phyloP scores from a whole-genome alignment of 2,797 vertebrate species.

The Meda fulgida region DNA sequence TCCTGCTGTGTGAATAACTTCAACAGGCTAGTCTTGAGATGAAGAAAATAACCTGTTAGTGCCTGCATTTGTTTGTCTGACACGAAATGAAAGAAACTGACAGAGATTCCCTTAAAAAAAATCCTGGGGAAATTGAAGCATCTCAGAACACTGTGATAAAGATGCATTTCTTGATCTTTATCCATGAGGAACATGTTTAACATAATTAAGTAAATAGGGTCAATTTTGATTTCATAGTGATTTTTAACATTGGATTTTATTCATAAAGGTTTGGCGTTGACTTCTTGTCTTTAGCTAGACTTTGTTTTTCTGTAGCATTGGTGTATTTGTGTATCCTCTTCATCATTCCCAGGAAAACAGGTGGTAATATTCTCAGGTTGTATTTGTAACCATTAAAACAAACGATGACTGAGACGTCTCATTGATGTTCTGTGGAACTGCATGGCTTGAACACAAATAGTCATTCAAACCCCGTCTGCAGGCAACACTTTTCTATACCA shows the following conservation, averaged over 20 bases:
- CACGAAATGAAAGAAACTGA: neutral
- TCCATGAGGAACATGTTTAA: neutral
- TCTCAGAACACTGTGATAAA: neutral
- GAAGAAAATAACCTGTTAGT: neutral
- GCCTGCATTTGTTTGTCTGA: neutral
- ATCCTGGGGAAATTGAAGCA: neutral
- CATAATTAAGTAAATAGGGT: too few relatives aligned
- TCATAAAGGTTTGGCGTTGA: neutral
- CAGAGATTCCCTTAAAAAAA: neutral
- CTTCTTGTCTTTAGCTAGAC: neutral
- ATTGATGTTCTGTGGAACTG: neutral
- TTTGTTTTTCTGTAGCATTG: neutral
- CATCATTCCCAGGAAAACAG: neutral
- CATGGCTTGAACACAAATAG: neutral
- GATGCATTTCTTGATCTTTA: neutral
- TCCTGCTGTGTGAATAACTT: neutral
- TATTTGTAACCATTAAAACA: conserved; percentile 18
- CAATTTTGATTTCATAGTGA: neutral
- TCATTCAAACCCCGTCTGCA: too few relatives aligned
- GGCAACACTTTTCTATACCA: neutral
- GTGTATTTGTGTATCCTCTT: neutral
- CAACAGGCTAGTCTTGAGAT: neutral
- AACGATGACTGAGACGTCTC: neutral
- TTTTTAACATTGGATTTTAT: neutral
- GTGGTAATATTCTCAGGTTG: conserved; percentile 20